These are phyloP conservation scores for Cephus nigrinus DNA, from an alignment of 2,888 invertebrate genomes.

Conservation along the genomic window DNA sequence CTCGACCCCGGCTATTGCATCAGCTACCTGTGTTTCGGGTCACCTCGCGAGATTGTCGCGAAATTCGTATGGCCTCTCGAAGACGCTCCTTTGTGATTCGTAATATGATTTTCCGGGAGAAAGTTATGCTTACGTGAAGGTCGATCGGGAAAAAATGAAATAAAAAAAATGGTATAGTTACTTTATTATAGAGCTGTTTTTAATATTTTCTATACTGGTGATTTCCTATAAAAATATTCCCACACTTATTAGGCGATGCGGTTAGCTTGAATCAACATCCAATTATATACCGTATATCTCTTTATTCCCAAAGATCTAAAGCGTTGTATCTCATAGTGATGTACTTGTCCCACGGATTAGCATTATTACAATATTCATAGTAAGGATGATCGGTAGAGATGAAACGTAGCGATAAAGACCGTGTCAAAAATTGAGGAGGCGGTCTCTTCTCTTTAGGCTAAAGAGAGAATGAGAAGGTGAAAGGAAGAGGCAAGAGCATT, in stretches of 20 bases:
- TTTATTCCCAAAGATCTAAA: neutral
- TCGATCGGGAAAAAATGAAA: neutral
- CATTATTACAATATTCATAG: constrained; percentile 62
- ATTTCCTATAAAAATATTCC: neutral
- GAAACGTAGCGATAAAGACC: constrained; percentile 57
- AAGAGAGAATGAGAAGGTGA: neutral
- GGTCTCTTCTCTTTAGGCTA: constrained; percentile 46
- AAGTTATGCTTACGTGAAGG: neutral
- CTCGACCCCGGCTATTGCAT: neutral
- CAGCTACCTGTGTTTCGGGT: neutral
- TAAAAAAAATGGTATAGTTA: neutral
- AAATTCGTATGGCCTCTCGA: neutral
- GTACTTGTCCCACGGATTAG: constrained; percentile 43
- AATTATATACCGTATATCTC: neutral
- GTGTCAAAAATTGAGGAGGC: constrained; percentile 63
- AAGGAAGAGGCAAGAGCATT: too few relatives aligned
- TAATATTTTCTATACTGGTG: neutral
- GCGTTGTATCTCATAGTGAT: neutral
- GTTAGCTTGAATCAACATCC: neutral
- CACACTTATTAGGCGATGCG: neutral
- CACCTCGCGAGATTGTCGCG: too few relatives aligned
- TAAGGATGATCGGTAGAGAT: constrained; percentile 63
- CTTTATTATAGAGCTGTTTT: neutral
- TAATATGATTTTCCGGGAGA: too few relatives aligned
- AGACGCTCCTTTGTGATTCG: too few relatives aligned